These are phyloP conservation scores for Monopis laevigella DNA, from an alignment of 2,888 invertebrate genomes.

Conservation along the genomic window DNA sequence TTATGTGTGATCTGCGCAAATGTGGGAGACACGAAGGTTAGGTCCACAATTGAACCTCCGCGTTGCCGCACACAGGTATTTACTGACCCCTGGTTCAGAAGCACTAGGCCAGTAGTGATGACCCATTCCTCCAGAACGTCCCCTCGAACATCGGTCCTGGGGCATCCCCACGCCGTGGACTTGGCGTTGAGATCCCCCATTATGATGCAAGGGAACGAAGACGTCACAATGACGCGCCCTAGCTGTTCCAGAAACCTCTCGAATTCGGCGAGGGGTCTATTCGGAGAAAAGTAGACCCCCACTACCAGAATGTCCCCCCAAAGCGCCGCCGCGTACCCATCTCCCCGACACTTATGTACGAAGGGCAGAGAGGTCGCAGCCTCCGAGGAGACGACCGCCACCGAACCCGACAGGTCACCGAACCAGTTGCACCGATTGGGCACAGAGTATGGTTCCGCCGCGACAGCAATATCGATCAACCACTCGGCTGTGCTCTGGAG, in stretches of 20 bases:
- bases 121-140: conserved; percentile 18
- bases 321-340: conserved; percentile 9
- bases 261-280: conserved; percentile 18
- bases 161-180: conserved; percentile 7
- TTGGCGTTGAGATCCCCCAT: conserved; percentile 19
- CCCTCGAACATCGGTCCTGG: conserved; percentile 16
- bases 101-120: conserved; percentile 6
- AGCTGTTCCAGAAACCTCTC: conserved; percentile 17
- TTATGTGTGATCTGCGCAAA: conserved; percentile 11
- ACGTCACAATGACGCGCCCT: conserved; percentile 7
- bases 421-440: conserved; percentile 14
- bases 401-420: conserved; percentile 5
- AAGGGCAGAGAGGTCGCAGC: background rate
- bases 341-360: conserved; percentile 2
- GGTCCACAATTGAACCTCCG: conserved; percentile 21
- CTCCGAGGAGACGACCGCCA: conserved; percentile 8
- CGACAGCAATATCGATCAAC: conserved; percentile 7
- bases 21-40: conserved; percentile 15
- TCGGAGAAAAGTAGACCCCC: conserved; percentile 21
- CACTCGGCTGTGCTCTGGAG: conserved; percentile 11
- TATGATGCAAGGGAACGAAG: conserved; percentile 1
- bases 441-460: conserved; percentile 4
- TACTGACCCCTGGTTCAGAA: conserved; percentile 18
- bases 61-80: conserved; percentile 20
- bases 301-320: conserved; percentile 13